Conservation (phyloP, 2,888 invertebrate species). For the Pyrrhosoma nymphula region DNA sequence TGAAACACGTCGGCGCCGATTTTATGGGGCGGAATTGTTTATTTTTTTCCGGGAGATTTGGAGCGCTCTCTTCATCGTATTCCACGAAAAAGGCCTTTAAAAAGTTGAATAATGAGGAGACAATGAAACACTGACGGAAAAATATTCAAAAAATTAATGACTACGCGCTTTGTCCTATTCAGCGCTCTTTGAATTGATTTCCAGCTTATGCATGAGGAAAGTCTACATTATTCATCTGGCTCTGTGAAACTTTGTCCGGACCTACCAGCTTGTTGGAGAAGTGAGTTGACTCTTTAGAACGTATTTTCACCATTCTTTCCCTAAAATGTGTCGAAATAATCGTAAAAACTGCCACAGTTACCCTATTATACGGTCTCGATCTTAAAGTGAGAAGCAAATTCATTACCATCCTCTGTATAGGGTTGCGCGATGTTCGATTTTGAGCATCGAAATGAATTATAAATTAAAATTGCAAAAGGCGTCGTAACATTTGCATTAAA, state of each 20-base stretch:
- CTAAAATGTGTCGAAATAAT: background rate
- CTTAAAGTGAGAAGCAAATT: background rate
- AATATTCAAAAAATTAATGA: background rate
- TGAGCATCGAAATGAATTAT: background rate
- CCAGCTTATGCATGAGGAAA: conserved; percentile 47
- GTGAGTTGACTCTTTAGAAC: background rate
- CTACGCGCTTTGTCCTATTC: background rate
- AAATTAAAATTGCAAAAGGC: too few species aligned
- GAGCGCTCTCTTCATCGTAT: background rate
- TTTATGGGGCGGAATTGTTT: background rate
- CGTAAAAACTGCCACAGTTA: background rate
- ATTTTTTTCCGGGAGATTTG: conserved; percentile 27
- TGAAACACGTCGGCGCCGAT: background rate
- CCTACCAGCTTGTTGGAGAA: conserved; percentile 34
- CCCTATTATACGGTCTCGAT: background rate
- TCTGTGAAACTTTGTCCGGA: conserved; percentile 15
- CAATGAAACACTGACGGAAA: background rate
- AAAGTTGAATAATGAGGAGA: background rate
- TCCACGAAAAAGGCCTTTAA: background rate
- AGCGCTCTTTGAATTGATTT: conserved; percentile 42
- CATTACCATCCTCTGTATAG: background rate
- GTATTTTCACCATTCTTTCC: background rate
- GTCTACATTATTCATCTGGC: conserved; percentile 41
- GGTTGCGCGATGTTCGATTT: background rate
- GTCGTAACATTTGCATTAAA: too few species aligned